A percentile compares a stretch with the other conserved stretches of the same genome.
These are phyloP conservation scores for Pachyramphus minor DNA, from an alignment of 2,113 vertebrate genomes.

Conservation along the genomic window DNA sequence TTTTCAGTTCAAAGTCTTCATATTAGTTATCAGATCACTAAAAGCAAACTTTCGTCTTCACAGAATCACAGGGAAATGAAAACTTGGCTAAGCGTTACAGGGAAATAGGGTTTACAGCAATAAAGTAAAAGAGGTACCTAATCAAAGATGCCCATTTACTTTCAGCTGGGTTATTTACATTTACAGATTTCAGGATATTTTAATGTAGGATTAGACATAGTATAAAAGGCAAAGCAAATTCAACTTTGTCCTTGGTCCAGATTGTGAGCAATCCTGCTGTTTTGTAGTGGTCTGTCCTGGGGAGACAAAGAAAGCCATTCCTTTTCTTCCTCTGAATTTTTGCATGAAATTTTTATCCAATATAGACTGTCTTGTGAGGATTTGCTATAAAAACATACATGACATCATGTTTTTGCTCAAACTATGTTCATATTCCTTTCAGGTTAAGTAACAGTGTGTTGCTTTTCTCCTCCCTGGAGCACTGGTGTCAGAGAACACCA, in stretches of 20 bases:
- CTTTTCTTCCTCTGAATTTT: background rate
- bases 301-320: background rate
- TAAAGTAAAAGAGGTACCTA: background rate
- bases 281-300: background rate
- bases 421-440: background rate
- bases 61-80: background rate
- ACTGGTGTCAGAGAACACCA: accelerated
- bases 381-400: background rate
- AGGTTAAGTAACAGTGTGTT: background rate
- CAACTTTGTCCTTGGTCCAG: background rate
- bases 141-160: background rate
- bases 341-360: background rate
- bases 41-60: background rate
- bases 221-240: background rate
- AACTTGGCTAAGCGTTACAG: background rate
- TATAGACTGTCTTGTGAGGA: background rate
- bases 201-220: background rate
- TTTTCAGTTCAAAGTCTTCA: background rate
- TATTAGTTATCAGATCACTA: background rate
- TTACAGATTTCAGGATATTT: background rate
- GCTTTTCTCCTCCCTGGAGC: background rate
- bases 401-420: background rate
- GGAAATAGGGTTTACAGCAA: background rate
- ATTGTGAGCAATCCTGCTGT: background rate
- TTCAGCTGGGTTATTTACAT: background rate